Evolutionary conservation across 2,888 invertebrate genomes (phyloP).

Genomic region (Epistrophe grossulariae): DNA sequence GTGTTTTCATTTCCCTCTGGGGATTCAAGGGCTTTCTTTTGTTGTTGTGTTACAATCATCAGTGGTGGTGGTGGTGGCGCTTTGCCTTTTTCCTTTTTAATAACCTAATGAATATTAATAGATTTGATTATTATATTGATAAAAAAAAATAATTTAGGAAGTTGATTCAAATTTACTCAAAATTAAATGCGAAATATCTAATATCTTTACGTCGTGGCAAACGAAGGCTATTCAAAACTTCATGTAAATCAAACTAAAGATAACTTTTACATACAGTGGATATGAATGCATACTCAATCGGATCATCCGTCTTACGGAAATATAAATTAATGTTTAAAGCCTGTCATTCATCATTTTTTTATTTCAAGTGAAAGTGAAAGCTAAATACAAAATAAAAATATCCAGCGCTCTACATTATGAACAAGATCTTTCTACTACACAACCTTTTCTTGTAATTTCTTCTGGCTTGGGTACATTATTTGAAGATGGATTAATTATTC

Average conservation of each 20-base stretch:
- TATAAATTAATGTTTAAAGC: background rate
- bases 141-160: background rate
- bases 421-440: background rate
- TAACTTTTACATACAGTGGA: background rate
- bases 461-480: background rate
- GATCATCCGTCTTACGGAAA: background rate
- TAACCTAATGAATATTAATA: constrained; percentile 84
- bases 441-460: constrained; percentile 21
- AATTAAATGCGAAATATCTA: background rate
- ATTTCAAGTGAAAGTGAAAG: constrained; percentile 15
- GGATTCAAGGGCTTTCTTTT: constrained; percentile 39
- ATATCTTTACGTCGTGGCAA: background rate
- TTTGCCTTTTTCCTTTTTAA: constrained; percentile 93
- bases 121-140: background rate
- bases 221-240: background rate
- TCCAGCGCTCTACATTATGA: constrained; percentile 3
- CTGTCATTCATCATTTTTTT: background rate
- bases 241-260: constrained; percentile 5
- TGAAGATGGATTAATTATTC: constrained; percentile 15
- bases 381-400: constrained; percentile 11
- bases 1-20: constrained; percentile 54
- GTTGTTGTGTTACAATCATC: constrained; percentile 80
- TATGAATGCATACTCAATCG: background rate
- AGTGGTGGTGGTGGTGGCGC: constrained; percentile 88
- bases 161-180: background rate